A percentile compares a stretch with the other conserved stretches of the same genome.
phyloP scores from a whole-genome alignment of 2,797 vertebrate genomes.

The Macropus fuliginosus region DNA sequence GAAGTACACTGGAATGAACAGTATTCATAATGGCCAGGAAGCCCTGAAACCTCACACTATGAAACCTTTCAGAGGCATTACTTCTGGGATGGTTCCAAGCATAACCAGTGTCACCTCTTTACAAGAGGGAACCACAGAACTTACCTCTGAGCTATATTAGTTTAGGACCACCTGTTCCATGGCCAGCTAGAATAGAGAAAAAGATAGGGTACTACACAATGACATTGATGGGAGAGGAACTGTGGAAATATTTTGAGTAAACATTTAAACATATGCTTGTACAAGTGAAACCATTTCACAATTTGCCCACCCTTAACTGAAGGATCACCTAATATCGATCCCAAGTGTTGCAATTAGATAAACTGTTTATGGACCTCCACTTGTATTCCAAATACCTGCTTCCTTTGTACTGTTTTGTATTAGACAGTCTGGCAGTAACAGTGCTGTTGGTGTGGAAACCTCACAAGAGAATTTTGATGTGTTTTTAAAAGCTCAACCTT shows the following conservation, averaged over 20 bases:
- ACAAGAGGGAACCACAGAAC: not conserved
- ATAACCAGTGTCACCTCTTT: constrained; percentile 24
- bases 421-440: not conserved
- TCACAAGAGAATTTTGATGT: constrained; percentile 44
- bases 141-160: not conserved
- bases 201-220: not conserved
- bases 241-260: constrained; percentile 9
- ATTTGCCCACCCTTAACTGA: constrained; percentile 21
- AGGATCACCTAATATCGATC: constrained; percentile 15
- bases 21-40: not conserved
- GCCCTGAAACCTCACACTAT: not conserved
- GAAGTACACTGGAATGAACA: not conserved
- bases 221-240: not conserved
- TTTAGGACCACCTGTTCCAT: not conserved
- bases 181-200: constrained; percentile 21
- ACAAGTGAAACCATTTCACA: constrained; percentile 16
- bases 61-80: constrained; percentile 17
- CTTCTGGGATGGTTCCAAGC: not conserved
- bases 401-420: not conserved
- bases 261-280: constrained; percentile 46
- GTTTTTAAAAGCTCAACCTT: constrained; percentile 37
- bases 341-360: not conserved
- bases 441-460: constrained; percentile 31
- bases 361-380: not conserved
- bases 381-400: not conserved